These are phyloP conservation scores for Hofmannophila pseudospretella DNA, from an alignment of 2,888 invertebrate genomes.

Conservation along the genomic window DNA sequence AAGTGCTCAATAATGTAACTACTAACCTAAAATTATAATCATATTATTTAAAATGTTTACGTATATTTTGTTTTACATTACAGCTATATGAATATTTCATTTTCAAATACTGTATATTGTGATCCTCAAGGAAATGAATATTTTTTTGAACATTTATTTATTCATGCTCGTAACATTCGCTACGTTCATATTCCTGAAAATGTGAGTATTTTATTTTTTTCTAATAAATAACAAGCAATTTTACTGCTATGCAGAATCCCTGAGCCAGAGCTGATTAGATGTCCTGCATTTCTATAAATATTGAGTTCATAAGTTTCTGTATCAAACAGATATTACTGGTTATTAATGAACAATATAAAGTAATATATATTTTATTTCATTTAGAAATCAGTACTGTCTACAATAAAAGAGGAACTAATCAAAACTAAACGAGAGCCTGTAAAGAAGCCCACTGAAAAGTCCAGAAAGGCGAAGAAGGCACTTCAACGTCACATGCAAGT, in stretches of 20 bases:
- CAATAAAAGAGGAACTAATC: conserved; percentile 64
- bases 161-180: conserved; percentile 81
- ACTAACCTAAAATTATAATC: too few relatives aligned
- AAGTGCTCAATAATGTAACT: too few relatives aligned
- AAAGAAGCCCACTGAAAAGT: conserved; percentile 38
- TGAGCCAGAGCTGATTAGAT: too few relatives aligned
- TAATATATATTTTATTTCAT: too few relatives aligned
- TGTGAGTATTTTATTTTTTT: conserved; percentile 50
- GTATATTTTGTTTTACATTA: conserved; percentile 28
- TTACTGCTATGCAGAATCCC: too few relatives aligned
- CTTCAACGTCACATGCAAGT: conserved; percentile 69
- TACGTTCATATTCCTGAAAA: conserved; percentile 82
- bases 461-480: conserved; percentile 74
- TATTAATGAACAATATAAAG: too few relatives aligned
- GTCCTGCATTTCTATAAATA: too few relatives aligned
- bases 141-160: conserved; percentile 79
- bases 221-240: too few relatives aligned
- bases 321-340: too few relatives aligned
- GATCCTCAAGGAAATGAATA: conserved; percentile 79
- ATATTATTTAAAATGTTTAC: too few relatives aligned
- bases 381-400: conserved; percentile 69
- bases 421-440: conserved; percentile 29
- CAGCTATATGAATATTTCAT: conserved; percentile 83
- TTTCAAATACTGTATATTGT: conserved; percentile 80
- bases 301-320: too few relatives aligned